Conservation (phyloP, 2,113 vertebrate genomes). For the Procavia capensis region DNA sequence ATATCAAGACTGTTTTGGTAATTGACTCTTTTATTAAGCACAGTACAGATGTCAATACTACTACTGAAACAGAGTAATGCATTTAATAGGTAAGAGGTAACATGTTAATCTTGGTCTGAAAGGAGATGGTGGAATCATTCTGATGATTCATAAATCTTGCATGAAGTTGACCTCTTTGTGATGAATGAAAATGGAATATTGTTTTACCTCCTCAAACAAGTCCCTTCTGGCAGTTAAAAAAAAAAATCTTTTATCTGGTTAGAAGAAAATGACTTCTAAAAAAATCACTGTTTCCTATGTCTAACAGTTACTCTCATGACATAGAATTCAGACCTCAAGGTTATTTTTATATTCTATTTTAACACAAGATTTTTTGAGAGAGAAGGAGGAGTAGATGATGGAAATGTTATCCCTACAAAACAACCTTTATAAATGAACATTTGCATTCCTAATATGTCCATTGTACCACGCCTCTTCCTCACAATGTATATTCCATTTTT, state of each 20-base stretch:
- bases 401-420: neutral
- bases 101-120: neutral
- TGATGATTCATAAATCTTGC: neutral
- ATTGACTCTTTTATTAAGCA: conserved; percentile 41
- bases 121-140: neutral
- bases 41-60: conserved; percentile 20
- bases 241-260: neutral
- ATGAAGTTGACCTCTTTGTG: neutral
- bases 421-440: neutral
- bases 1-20: conserved; percentile 49
- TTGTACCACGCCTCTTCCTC: neutral
- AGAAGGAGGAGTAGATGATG: neutral
- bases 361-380: neutral
- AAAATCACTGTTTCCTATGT: neutral
- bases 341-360: neutral
- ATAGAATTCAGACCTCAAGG: neutral
- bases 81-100: conserved; percentile 42
- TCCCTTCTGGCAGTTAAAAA: neutral
- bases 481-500: neutral
- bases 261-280: neutral
- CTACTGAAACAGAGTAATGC: conserved; percentile 11
- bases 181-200: neutral
- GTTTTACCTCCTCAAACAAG: neutral
- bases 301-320: neutral
- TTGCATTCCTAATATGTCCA: neutral